Evolutionary conservation across 1,140 invertebrate species (phyloP).

Genomic region (Cydia pomonella): DNA sequence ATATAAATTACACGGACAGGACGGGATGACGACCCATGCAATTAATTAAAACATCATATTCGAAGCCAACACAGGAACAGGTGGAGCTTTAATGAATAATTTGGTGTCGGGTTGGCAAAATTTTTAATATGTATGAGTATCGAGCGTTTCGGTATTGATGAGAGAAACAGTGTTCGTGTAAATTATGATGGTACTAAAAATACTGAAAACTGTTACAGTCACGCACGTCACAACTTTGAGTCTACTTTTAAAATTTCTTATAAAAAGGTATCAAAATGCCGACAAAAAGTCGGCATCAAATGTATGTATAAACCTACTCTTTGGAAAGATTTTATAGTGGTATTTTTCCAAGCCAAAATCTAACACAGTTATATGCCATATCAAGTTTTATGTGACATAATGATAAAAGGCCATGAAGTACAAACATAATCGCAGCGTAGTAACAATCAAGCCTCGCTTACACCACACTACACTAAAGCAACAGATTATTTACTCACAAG

Average conservation of each 20-base stretch:
- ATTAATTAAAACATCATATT: conserved; percentile 64
- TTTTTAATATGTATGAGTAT: conserved; percentile 12
- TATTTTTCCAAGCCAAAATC: too few species aligned
- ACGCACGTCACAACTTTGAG: not conserved
- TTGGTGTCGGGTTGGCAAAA: conserved; percentile 41
- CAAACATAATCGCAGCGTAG: not conserved
- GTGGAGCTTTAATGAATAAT: conserved; percentile 50
- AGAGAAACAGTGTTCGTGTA: not conserved
- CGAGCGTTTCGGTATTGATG: not conserved
- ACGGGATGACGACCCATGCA: conserved; percentile 39
- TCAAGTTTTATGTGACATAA: not conserved
- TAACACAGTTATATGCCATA: not conserved
- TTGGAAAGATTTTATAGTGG: too few species aligned
- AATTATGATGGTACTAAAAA: not conserved
- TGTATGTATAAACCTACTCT: too few species aligned
- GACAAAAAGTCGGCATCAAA: too few species aligned
- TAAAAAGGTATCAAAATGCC: too few species aligned
- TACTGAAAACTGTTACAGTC: not conserved
- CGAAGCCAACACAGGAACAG: conserved; percentile 52
- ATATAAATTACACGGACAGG: conserved; percentile 39
- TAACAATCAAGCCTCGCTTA: not conserved
- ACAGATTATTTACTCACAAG: conserved; percentile 33
- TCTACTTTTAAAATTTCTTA: not conserved
- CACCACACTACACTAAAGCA: conserved; percentile 24
- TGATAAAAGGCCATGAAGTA: not conserved